Evolutionary conservation across 2,797 vertebrate genomes (phyloP).

Genomic region (Sebastes glaucus): DNA sequence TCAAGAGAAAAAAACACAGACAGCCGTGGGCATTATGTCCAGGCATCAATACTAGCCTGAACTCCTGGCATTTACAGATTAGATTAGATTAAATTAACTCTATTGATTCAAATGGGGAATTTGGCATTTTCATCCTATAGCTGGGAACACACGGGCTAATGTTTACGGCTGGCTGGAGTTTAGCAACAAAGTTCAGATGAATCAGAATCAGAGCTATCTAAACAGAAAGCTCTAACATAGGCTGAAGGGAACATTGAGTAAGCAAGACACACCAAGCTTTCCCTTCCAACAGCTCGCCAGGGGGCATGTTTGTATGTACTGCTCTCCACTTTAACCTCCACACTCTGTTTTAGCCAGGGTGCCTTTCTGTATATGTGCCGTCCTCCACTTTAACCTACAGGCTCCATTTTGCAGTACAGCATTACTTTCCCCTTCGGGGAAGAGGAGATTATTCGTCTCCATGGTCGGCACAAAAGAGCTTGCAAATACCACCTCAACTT

Average conservation of each 20-base stretch:
- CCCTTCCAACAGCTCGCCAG: constrained; percentile 5
- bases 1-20: not conserved
- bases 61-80: constrained; percentile 56
- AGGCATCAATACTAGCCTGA: constrained; percentile 23
- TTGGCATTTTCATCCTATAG: constrained; percentile 49
- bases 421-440: constrained; percentile 40
- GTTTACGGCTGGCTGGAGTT: constrained; percentile 17
- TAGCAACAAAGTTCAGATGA: constrained; percentile 11
- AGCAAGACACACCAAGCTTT: constrained; percentile 1
- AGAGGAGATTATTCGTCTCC: constrained; percentile 42
- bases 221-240: not conserved
- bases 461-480: constrained; percentile 34
- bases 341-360: constrained; percentile 34
- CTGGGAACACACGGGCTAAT: constrained; percentile 14
- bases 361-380: constrained; percentile 47
- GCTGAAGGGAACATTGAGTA: not conserved
- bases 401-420: constrained; percentile 55
- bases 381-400: constrained; percentile 59
- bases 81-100: constrained; percentile 48
- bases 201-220: constrained; percentile 1
- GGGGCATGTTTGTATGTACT: constrained; percentile 34
- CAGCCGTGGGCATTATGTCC: constrained; percentile 15
- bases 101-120: constrained; percentile 48
- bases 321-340: constrained; percentile 50
- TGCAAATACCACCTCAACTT: constrained; percentile 43